A percentile compares a stretch with the other conserved stretches of the same genome.
Conservation (phyloP, 2,888 invertebrate genomes). For the Galerucella nymphaeae region DNA sequence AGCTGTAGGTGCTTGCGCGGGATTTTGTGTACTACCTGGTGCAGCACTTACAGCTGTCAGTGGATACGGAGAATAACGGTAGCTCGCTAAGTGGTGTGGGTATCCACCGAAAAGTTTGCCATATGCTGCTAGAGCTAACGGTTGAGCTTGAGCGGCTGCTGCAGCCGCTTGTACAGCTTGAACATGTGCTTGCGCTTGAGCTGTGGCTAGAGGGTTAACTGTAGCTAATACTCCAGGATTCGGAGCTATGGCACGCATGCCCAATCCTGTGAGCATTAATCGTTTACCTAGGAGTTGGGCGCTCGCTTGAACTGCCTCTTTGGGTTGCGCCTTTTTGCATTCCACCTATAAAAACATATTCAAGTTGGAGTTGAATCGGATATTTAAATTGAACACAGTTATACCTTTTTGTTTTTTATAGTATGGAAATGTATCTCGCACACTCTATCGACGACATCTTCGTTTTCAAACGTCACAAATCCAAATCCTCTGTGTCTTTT, state of each 20-base stretch:
- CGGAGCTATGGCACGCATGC: constrained; percentile 74
- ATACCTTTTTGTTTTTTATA: constrained; percentile 85
- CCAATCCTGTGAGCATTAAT: constrained; percentile 77
- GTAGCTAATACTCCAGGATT: constrained; percentile 67
- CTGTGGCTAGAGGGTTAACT: constrained; percentile 72
- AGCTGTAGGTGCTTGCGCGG: constrained; percentile 64
- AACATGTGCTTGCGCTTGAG: constrained; percentile 64
- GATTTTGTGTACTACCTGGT: constrained; percentile 62
- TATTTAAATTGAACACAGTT: background rate
- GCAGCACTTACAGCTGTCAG: constrained; percentile 63
- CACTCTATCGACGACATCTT: constrained; percentile 92
- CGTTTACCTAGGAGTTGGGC: constrained; percentile 74
- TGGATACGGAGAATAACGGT: constrained; percentile 75
- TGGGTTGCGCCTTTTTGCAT: constrained; percentile 92
- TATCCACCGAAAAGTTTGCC: constrained; percentile 75
- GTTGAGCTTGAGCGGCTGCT: constrained; percentile 71
- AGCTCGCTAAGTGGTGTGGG: constrained; percentile 69
- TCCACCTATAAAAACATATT: constrained; percentile 65
- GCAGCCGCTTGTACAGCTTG: constrained; percentile 66
- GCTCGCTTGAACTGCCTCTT: constrained; percentile 84
- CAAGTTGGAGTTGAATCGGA: background rate
- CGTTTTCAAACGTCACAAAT: constrained; percentile 91
- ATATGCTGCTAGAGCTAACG: constrained; percentile 73
- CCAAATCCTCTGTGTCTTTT: constrained; percentile 92
- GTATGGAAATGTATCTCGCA: constrained; percentile 94